Evolutionary conservation across 1,140 invertebrate genomes (phyloP), one percentile per base, ranked within the genome.

Genomic region (Apis laboriosa): DNA sequence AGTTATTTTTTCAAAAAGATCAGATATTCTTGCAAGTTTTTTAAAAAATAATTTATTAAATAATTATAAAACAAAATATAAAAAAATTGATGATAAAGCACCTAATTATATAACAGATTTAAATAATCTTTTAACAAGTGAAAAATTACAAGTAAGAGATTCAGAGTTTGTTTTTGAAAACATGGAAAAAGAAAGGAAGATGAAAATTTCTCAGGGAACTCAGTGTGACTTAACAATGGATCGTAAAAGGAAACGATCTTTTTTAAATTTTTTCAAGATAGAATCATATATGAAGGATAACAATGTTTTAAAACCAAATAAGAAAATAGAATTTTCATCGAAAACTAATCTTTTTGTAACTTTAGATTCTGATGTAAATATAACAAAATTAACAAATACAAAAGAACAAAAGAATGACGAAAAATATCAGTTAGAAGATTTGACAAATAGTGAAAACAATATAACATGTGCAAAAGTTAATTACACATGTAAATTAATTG

Each of bases 171-270:
- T 34, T 43, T 0, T 53, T 15, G 21, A 2, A 4, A 49, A 51
- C 49, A 2, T 4, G 7, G 17, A 2, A 21, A 84, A 68, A 77
- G 74, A 51, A 17, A 80, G 49, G 4, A 80, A 53, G 28, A 90
- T 88, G 56, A 88, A 63, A 56, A 88, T 88, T 49, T 90, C 87
- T 8, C 66, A 85, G 34, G 88, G 86, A 9, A 70, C 86, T 17
- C 90, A 90, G 34, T 86, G 66, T 12, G 77, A 88, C 1, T n/a
- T 9, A 11, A 49, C 19, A 12, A 60, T 51, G 28, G 80, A 68
- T n/a, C 51, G 67, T n/a, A 71, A 58, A 55, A 64, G 17, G 1
- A 49, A 74, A 1, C 64, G 61, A 60, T 67, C 13, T 24, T 43
- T 80, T 58, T 53, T 87, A 11, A 80, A 34, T 28, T 80, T 58